Conservation (phyloP, 2,113 vertebrate genomes). For the Brachirus orientalis region DNA sequence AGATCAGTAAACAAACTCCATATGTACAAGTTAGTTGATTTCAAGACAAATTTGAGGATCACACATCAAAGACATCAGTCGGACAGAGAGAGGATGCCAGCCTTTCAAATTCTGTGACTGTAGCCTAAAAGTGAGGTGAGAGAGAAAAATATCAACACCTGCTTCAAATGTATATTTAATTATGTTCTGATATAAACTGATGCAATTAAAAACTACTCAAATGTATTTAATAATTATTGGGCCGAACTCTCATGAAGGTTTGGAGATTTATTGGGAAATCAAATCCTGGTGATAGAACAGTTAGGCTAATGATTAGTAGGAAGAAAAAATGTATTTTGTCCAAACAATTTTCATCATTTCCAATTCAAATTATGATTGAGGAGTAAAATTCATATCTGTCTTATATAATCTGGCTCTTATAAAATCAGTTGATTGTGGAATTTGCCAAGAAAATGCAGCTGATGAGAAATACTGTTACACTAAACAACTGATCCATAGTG, state of each 20-base stretch:
- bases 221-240: neutral
- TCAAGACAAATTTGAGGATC: slow-evolving; percentile 11
- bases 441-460: no score
- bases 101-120: slow-evolving; percentile 69
- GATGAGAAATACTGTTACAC: neutral
- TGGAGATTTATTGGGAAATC: no score
- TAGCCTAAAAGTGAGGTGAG: slow-evolving; percentile 54
- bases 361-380: no score
- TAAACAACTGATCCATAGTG: no score
- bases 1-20: neutral
- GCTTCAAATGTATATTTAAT: no score
- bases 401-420: no score
- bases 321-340: neutral
- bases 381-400: no score
- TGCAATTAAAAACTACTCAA: neutral
- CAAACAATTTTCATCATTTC: no score
- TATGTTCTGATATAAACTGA: no score
- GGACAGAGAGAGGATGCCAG: slow-evolving; percentile 64
- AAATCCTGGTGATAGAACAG: no score
- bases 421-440: no score
- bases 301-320: no score
- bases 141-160: neutral
- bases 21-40: slow-evolving; percentile 40
- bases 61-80: slow-evolving; percentile 63
- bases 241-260: neutral